Evolutionary conservation across 2,797 vertebrate species (phyloP).

Genomic region (Hirundo rustica): DNA sequence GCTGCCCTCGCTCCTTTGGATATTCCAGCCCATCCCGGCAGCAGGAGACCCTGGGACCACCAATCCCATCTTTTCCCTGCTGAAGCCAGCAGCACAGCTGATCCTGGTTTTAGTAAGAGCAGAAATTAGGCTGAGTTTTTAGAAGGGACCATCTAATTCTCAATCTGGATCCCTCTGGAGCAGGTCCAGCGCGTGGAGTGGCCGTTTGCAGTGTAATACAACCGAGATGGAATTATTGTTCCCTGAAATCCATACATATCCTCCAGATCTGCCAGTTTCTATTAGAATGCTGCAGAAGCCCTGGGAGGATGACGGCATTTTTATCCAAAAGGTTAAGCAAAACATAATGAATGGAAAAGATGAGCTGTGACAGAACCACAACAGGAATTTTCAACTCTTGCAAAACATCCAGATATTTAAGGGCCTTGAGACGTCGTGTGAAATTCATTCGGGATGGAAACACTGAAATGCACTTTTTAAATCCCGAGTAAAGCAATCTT

Average conservation of each 20-base stretch:
- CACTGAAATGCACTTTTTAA: neutral
- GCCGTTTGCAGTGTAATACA: neutral
- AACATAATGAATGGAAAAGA: neutral
- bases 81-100: neutral
- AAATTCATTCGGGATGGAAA: neutral
- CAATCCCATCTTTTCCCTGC: neutral
- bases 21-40: neutral
- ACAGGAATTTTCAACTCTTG: neutral
- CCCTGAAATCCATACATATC: neutral
- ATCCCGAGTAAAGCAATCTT: neutral
- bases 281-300: neutral
- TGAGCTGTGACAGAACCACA: neutral
- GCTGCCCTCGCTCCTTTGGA: neutral
- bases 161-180: neutral
- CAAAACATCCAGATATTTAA: neutral
- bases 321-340: slow-evolving; percentile 13
- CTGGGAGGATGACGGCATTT: neutral
- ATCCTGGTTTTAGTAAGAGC: neutral
- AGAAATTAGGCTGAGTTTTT: neutral
- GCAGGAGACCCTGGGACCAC: neutral
- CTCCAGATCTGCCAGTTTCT: neutral
- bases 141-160: neutral
- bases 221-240: neutral
- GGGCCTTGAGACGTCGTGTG: neutral
- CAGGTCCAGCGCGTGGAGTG: neutral